phyloP scores from a whole-genome alignment of 2,113 vertebrate genomes.

The Vulpes ferrilata region DNA sequence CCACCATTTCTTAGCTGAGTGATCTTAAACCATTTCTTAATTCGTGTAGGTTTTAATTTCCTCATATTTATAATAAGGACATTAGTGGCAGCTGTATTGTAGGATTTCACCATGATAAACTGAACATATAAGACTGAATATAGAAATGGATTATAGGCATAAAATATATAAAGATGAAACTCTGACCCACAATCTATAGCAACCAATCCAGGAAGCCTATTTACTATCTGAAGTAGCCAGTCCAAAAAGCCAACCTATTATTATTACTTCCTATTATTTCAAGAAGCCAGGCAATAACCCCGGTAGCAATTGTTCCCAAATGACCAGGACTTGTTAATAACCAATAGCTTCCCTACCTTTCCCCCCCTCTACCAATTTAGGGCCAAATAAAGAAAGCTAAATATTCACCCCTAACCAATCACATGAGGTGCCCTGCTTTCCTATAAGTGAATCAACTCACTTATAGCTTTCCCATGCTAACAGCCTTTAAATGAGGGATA shows the following conservation, averaged over 20 bases:
- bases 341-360: not conserved
- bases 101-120: not conserved
- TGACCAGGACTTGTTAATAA: not conserved
- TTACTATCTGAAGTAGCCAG: not conserved
- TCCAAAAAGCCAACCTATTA: not conserved
- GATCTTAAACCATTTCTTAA: not conserved
- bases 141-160: not conserved
- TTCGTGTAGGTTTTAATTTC: not conserved
- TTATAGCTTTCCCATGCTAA: not conserved
- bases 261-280: not conserved
- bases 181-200: not conserved
- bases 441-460: rapidly evolving
- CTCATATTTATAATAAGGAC: not conserved
- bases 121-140: not conserved
- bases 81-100: not conserved
- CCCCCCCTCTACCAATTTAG: not conserved
- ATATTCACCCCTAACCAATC: not conserved
- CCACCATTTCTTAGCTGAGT: not conserved
- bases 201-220: not conserved
- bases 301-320: not conserved
- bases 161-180: not conserved
- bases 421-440: too few species aligned
- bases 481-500: not conserved
- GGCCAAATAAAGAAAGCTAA: not conserved
- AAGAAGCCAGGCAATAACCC: not conserved